Base-by-base conservation (phyloP, 2,888 invertebrate species). In the Cecidostiba fungosa region DNA sequence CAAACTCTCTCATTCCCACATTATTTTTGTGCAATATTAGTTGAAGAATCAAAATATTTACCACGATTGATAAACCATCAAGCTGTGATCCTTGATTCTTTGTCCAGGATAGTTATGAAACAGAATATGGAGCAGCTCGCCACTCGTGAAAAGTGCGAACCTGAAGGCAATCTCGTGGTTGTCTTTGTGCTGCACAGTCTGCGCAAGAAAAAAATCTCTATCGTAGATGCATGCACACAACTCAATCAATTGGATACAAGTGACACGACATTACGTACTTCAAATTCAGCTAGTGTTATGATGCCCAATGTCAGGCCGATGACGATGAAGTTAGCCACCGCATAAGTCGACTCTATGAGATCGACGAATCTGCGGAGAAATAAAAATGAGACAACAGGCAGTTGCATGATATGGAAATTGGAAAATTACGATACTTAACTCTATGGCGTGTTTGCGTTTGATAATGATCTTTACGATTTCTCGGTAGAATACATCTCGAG, bases 101-200 rank as follows among this genome's bases (percentile, higher is more conserved):
- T 86, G 86, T 0, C 83, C 77, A 39, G 86, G 80, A 36, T 43
- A 86, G 19, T 83, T 86, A 6, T 72, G 50, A 47, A 39, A 83
- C 3, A 86, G 14, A 4, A 86, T 72, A 29, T 72, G 26, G 3
- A 83, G 5, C 0, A 83, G 26, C n/a, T 86, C 47, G 3, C 77
- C 80, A 16, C 23, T n/a, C 1, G 50, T 29, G 47, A 54, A 77
- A 14, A 66, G 14, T 5, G 36, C 43, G 4, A 50, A 83, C 10
- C 79, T 54, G 4, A 69, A 26, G 62, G 59, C 59, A 1, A 80
- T 26, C 6, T 39, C 80, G 10, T 4, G 23, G 1, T 78, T 2
- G 1, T 29, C 16, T n/a, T 26, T 43, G 19, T 85, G n/a, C 6
- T n/a, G 8, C 0, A 62, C 50, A 12, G 70, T 77, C 85, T 85